These are phyloP conservation scores for Neopipo cinnamomea DNA, from an alignment of 2,113 vertebrate genomes.

Conservation along the genomic window DNA sequence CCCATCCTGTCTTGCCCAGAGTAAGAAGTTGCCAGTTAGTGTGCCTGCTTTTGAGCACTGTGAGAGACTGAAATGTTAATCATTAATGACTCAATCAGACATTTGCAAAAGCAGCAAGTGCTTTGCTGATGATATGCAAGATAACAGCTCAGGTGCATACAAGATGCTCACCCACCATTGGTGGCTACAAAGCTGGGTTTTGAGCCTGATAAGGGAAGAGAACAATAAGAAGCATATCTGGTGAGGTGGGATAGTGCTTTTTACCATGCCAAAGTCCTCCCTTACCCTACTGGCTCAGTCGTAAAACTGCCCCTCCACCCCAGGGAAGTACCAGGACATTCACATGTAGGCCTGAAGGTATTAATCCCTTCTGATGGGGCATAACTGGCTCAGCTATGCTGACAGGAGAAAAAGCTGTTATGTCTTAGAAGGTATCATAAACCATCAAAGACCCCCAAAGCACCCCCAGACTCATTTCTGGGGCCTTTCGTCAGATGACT, in stretches of 20 bases:
- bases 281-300: neutral
- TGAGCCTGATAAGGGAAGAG: fast-evolving
- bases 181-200: neutral
- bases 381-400: neutral
- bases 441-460: neutral
- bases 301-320: neutral
- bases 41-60: neutral
- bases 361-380: neutral
- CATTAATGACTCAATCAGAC: neutral
- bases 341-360: neutral
- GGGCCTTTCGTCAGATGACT: no score
- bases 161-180: neutral
- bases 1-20: neutral
- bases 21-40: neutral
- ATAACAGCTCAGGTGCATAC: neutral
- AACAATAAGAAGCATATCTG: fast-evolving
- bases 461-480: neutral
- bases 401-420: neutral
- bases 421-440: neutral
- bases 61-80: neutral
- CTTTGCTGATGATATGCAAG: neutral
- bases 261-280: neutral
- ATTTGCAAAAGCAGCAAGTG: neutral
- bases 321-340: neutral
- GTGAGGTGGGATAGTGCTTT: neutral